Conservation (phyloP, 1,140 invertebrate species). For the Euwallacea fornicatus region DNA sequence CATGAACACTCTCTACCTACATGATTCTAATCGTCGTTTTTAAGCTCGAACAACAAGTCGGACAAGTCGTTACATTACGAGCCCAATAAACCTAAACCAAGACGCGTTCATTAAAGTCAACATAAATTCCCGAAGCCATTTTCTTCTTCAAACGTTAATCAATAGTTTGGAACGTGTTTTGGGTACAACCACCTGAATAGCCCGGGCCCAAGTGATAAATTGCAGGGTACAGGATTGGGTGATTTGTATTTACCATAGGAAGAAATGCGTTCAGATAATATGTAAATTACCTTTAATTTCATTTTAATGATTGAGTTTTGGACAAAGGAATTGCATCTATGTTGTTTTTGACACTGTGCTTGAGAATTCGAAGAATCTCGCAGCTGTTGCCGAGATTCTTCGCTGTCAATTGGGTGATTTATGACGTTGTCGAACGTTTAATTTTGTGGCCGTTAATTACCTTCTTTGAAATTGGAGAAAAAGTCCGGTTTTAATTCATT, state of each 20-base stretch:
- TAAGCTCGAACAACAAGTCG: no score
- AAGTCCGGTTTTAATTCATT: slow-evolving; percentile 20
- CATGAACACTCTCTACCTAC: no score
- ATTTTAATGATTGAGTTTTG: slow-evolving; percentile 11
- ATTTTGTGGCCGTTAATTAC: slow-evolving; percentile 37
- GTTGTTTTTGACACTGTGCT: not conserved
- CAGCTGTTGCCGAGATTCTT: slow-evolving; percentile 15
- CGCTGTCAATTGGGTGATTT: slow-evolving; percentile 37
- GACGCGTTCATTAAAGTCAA: no score
- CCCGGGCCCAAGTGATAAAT: slow-evolving; percentile 6
- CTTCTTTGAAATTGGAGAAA: slow-evolving; percentile 25
- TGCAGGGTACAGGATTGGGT: slow-evolving; percentile 1
- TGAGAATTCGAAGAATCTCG: slow-evolving; percentile 20
- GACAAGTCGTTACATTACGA: no score
- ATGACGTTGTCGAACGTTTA: slow-evolving; percentile 30
- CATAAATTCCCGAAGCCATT: no score
- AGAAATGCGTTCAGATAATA: slow-evolving; percentile 17
- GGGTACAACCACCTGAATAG: not conserved
- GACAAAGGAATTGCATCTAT: slow-evolving; percentile 4
- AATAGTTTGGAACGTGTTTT: not conserved
- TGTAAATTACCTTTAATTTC: slow-evolving; percentile 4
- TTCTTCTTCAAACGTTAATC: not conserved
- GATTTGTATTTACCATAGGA: slow-evolving; percentile 1
- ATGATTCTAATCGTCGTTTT: no score
- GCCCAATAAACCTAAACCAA: no score